Conservation (phyloP, 2,113 vertebrate genomes). For the Sigmodon hispidus region DNA sequence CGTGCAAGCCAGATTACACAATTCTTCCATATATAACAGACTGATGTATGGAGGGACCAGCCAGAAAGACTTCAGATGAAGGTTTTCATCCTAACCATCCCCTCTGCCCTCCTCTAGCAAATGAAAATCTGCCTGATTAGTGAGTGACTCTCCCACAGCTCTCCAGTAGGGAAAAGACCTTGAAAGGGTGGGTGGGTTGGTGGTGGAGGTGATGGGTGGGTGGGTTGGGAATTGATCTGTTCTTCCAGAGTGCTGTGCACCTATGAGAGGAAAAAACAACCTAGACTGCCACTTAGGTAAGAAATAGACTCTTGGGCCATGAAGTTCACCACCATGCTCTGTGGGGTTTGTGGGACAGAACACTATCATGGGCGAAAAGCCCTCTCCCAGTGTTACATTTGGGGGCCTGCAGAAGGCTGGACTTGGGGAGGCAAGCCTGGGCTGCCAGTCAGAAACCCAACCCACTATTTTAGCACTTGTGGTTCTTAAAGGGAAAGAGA, state of each 20-base stretch:
- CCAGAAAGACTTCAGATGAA: background rate
- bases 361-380: constrained; percentile 70
- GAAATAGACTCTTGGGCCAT: constrained; percentile 52
- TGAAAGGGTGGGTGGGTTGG: background rate
- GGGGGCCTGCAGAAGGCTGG: constrained; percentile 57
- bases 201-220: background rate
- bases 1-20: constrained; percentile 65
- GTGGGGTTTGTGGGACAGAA: constrained; percentile 67
- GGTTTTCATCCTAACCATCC: constrained; percentile 9
- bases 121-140: constrained; percentile 50
- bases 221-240: background rate
- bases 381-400: constrained; percentile 70
- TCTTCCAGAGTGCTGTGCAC: constrained; percentile 60
- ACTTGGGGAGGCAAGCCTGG: constrained; percentile 42
- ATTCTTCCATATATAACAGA: constrained; percentile 13
- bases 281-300: background rate
- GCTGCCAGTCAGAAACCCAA: constrained; percentile 74
- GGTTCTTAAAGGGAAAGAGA: constrained; percentile 57
- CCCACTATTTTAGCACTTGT: constrained; percentile 60
- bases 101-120: constrained; percentile 31
- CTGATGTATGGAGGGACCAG: background rate
- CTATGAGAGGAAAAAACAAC: constrained; percentile 63
- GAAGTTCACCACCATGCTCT: constrained; percentile 53
- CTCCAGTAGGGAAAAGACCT: background rate
- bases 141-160: constrained; percentile 40